Evolutionary conservation across 2,797 vertebrate species (phyloP), one percentile per base, ranked within the genome.

Genomic region (Lutjanus argentimaculatus): DNA sequence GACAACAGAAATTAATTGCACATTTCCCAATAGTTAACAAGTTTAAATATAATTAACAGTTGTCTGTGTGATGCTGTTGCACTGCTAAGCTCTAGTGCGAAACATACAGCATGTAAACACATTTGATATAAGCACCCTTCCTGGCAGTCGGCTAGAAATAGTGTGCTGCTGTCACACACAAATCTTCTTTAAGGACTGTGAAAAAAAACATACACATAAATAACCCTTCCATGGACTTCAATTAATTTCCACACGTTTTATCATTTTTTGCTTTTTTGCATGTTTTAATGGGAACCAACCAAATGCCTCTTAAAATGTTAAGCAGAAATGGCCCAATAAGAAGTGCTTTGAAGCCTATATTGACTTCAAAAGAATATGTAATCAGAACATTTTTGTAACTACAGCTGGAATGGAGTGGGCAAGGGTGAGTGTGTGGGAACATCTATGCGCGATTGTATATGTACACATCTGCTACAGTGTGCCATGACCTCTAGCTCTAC

Each of bases 321-420:
- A 90, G 89, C 71, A 91, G 83, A 86, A 79, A 83, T 83, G 69
- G 79, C 71, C 86, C 77, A 79, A 82, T 88, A 83, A 76, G 62
- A 71, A 85, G 53, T 51, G 67, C 85, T 92, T 88, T 89, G 86
- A 92, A 90, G 84, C 82, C 69, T 48, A 49, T 49, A 56, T 78
- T 61, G 63, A 90, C 91, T 86, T 93, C 89, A 92, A 91, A 91
- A 74, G 88, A 89, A 86, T 92, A 71, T 72, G 25, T 80, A 86
- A 92, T 91, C 71, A 49, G 53, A 57, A 43, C 48, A 58, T 80
- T 88, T 88, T 75, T 14, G 55, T 19, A 69, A 66, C 43, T 52
- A 46, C n/a, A 40, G 63, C 76, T 69, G 67, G 51, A 75, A 49
- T 70, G 61, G 58, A 68, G 43, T 43, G 46, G 67, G 67, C 10